These are phyloP conservation scores for Callimorpha dominula DNA, from an alignment of 2,888 invertebrate species.

Conservation along the genomic window DNA sequence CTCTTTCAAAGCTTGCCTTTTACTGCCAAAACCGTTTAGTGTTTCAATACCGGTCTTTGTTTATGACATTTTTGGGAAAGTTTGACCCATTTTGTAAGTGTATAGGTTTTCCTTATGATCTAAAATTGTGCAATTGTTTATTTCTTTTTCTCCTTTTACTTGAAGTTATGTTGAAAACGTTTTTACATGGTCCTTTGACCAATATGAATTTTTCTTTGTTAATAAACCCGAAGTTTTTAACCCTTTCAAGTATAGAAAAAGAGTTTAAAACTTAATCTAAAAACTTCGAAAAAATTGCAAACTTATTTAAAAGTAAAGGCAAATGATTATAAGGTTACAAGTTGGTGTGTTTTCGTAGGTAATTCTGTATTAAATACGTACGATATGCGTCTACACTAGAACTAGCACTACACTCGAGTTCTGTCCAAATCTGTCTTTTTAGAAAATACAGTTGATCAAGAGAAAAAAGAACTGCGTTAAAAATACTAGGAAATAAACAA, in stretches of 20 bases:
- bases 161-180: not conserved
- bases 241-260: too few relatives aligned
- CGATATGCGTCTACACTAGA: too few relatives aligned
- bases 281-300: too few relatives aligned
- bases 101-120: conserved; percentile 27
- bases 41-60: conserved; percentile 48
- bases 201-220: not conserved
- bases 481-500: too few relatives aligned
- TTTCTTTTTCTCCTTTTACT: not conserved
- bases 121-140: conserved; percentile 9
- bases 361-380: too few relatives aligned
- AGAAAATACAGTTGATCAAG: not conserved
- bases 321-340: too few relatives aligned
- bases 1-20: conserved; percentile 43
- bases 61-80: conserved; percentile 31
- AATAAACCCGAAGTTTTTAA: too few relatives aligned
- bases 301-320: too few relatives aligned
- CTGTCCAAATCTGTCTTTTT: too few relatives aligned
- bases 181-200: not conserved
- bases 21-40: conserved; percentile 49
- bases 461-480: not conserved
- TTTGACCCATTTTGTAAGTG: conserved; percentile 25
- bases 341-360: too few relatives aligned
- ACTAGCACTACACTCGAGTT: too few relatives aligned
- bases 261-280: too few relatives aligned